Evolutionary conservation across 30 jellyfish, hydroid and myxozoan species (phyloP), one percentile per base, ranked within the genome.

Genomic region (Aurelia sp.): DNA sequence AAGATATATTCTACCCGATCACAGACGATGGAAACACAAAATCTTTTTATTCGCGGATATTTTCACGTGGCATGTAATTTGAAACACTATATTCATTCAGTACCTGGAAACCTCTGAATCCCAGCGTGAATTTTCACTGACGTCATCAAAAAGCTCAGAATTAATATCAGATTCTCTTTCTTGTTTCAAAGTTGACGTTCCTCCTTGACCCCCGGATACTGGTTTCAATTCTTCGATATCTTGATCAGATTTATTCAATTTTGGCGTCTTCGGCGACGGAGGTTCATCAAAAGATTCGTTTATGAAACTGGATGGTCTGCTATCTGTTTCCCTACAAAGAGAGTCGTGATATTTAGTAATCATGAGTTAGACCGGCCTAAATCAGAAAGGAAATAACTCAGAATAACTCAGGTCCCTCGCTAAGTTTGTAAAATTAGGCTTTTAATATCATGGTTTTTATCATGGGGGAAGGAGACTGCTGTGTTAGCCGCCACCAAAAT

Each of bases 121-220:
- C 86, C 86, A 84, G 31, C 35, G 57, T 17, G 84, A 66, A 62
- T 84, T 84, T 30, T 84, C 93, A 44, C 93, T 84, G 87, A 84
- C 86, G 30, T 59, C 87, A 62, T 84, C 87, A 33, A 84, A 84
- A 11, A 84, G 52, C 50, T 64, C 93, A 50, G 73, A 86, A 9
- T 84, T 72, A 3, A 23, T 57, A 72, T 84, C 93, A 6, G 93
- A 48, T 63, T 71, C 87, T 40, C 71, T 68, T 37, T 80, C 90
- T 68, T 50, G 90, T 62, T 67, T 80, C 9, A 41, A 21, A 50
- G 58, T 13, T 12, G 76, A 18, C 58, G 37, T 52, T 21, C 16
- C 83, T 44, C 55, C 55, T 7, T 7, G 55, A 44, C 55, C 55
- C 13, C 55, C 55, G 3, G 82, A 12, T 17, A 5, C 15, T 6